These are phyloP conservation scores for Anguilla obscura DNA, from an alignment of 2,797 vertebrate species.

Conservation along the genomic window DNA sequence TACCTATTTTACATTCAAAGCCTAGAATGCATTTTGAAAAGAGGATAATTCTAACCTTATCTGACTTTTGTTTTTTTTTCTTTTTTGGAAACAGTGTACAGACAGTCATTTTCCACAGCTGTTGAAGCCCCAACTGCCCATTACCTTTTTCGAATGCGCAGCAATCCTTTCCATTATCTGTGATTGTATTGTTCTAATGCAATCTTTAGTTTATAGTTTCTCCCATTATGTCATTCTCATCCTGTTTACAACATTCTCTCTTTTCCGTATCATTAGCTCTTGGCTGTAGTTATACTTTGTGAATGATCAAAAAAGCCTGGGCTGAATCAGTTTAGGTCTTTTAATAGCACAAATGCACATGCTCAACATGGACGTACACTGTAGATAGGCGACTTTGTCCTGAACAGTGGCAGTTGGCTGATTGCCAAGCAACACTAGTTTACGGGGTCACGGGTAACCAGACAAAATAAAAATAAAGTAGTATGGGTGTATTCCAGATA, in stretches of 20 bases:
- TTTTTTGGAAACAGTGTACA: background rate
- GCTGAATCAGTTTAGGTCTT: background rate
- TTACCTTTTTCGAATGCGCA: background rate
- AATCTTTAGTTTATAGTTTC: background rate
- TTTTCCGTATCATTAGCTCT: background rate
- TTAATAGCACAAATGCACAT: background rate
- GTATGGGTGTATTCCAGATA: background rate
- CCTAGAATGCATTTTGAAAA: background rate
- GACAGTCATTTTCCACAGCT: background rate
- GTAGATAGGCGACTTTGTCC: background rate
- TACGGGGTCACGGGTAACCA: background rate
- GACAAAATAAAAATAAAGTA: conserved; percentile 44
- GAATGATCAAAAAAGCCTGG: background rate
- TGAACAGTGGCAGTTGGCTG: background rate
- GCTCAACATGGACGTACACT: background rate
- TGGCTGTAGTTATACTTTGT: conserved; percentile 6
- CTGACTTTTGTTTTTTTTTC: background rate
- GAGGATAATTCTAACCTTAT: background rate
- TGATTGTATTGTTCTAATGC: conserved; percentile 10
- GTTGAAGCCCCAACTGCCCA: background rate
- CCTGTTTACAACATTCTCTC: background rate
- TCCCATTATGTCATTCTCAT: background rate
- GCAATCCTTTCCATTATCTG: background rate
- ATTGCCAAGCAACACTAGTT: background rate
- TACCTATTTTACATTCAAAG: background rate